Conservation (phyloP, 2,888 invertebrate genomes). For the Trichopoda pennipes region DNA sequence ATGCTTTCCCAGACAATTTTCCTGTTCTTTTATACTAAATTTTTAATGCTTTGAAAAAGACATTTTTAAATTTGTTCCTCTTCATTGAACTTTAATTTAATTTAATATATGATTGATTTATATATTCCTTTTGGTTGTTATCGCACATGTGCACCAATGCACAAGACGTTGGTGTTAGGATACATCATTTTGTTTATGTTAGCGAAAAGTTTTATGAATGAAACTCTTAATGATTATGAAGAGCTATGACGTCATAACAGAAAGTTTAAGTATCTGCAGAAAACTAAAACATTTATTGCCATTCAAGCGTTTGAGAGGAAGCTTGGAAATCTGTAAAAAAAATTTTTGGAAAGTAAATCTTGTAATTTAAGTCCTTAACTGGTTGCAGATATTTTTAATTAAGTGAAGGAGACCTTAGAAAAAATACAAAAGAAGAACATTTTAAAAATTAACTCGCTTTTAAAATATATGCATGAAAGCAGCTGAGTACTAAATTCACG, state of each 20-base stretch:
- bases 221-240: conserved; percentile 8
- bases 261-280: neutral
- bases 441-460: no score
- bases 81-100: conserved; percentile 70
- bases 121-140: conserved; percentile 70
- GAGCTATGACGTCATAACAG: conserved; percentile 47
- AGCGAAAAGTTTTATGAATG: conserved; percentile 54
- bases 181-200: neutral
- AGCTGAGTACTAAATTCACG: no score
- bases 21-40: conserved; percentile 68
- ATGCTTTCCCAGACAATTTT: conserved; percentile 58
- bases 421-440: no score
- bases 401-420: no score
- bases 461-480: no score
- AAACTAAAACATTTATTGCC: neutral
- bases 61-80: conserved; percentile 53
- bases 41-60: neutral
- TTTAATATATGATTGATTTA: conserved; percentile 69
- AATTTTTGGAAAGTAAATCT: no score
- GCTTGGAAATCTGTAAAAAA: neutral
- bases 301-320: neutral
- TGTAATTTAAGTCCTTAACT: no score
- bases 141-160: conserved; percentile 71
- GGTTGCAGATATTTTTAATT: no score
- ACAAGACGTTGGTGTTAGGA: conserved; percentile 20